These are phyloP conservation scores for Darevskia nairensis DNA, from an alignment of 2,797 vertebrate species.

Conservation along the genomic window DNA sequence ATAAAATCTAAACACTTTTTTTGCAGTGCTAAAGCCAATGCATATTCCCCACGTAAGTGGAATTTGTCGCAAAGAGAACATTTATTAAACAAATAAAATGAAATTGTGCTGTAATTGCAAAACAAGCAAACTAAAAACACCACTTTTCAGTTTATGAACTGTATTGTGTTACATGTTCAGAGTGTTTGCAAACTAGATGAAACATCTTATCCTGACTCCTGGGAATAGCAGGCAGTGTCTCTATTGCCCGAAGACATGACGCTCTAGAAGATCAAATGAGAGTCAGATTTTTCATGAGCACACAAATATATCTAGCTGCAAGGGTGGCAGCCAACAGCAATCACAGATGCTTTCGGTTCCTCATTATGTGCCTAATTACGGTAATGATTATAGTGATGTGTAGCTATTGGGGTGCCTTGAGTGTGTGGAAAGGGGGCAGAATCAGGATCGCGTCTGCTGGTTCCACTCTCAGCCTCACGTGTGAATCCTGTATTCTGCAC, in stretches of 20 bases:
- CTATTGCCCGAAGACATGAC: slow-evolving; percentile 18
- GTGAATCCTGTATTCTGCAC: too few relatives aligned
- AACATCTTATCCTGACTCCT: not conserved
- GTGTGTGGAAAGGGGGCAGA: not conserved
- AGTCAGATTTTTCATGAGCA: slow-evolving; percentile 34
- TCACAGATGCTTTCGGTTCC: slow-evolving; percentile 27
- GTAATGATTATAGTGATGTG: not conserved
- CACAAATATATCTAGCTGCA: slow-evolving; percentile 16
- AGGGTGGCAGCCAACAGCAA: slow-evolving; percentile 27
- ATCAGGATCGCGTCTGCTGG: not conserved
- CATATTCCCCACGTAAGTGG: not conserved
- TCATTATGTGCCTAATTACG: slow-evolving; percentile 36
- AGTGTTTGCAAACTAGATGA: not conserved
- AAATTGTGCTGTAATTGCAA: not conserved
- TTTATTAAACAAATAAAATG: not conserved
- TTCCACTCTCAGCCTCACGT: too few relatives aligned
- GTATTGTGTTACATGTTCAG: not conserved
- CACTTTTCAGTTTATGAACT: slow-evolving; percentile 4
- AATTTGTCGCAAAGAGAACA: not conserved
- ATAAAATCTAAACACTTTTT: not conserved
- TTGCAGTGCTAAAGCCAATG: not conserved
- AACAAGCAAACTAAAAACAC: not conserved
- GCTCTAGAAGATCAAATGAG: slow-evolving; percentile 4
- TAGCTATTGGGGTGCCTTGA: not conserved
- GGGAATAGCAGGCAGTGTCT: not conserved